Conservation (phyloP, 2,797 vertebrate species). For the Hydrophis major region DNA sequence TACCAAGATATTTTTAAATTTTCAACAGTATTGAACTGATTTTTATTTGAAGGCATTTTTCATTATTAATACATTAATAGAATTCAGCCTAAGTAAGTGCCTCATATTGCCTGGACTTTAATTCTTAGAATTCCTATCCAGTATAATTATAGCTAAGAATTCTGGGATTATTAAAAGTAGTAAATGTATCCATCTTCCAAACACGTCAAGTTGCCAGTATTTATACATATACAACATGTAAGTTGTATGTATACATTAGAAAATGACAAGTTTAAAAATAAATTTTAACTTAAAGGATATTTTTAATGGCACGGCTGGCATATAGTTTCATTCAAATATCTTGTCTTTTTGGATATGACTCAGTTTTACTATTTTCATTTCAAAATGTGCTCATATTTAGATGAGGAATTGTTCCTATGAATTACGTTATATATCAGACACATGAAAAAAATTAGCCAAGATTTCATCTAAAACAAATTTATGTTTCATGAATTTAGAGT, state of each 20-base stretch:
- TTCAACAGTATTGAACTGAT: background rate
- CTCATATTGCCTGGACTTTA: background rate
- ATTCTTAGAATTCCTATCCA: background rate
- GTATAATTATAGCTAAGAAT: background rate
- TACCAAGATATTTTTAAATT: background rate
- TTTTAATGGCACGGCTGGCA: conserved; percentile 31
- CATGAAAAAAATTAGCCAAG: background rate
- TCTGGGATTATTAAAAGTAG: background rate
- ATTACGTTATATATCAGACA: conserved; percentile 5
- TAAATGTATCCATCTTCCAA: background rate
- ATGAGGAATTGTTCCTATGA: conserved; percentile 27
- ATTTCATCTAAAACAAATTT: background rate
- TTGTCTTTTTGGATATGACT: background rate
- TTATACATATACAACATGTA: background rate
- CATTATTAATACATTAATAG: background rate
- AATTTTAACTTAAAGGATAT: background rate
- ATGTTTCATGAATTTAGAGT: background rate
- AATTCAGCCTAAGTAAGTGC: background rate
- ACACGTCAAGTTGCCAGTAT: background rate
- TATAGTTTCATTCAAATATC: background rate
- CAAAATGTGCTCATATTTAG: background rate
- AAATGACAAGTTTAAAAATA: conserved; percentile 3
- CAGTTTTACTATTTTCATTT: background rate
- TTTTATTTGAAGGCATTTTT: conserved; percentile 7
- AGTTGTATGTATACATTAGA: background rate